Evolutionary conservation across 2,113 vertebrate genomes (phyloP).

Genomic region (Anser cygnoides): DNA sequence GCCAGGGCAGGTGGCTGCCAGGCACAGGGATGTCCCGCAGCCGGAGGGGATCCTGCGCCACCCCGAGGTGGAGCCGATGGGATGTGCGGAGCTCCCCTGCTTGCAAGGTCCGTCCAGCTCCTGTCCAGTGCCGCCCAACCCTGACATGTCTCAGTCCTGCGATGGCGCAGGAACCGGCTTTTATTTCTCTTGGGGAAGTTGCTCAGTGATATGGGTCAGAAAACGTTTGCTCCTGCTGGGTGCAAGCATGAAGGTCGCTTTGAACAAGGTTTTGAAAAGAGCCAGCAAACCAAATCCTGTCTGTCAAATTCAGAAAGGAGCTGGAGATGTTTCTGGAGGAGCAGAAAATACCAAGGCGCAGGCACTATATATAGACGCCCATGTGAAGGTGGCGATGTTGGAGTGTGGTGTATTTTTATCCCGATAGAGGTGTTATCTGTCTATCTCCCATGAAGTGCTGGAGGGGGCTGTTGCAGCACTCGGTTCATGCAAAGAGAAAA

Average conservation of each 20-base stretch:
- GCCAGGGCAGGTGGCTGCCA: background rate
- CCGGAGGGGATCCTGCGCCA: rapidly evolving
- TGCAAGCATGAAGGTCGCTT: background rate
- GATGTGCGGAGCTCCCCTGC: rapidly evolving
- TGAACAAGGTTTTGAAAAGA: background rate
- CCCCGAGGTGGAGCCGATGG: background rate
- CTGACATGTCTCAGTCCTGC: background rate
- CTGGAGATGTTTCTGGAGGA: slow-evolving; percentile 43
- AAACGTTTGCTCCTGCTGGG: too few species aligned
- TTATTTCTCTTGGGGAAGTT: rapidly evolving
- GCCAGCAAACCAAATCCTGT: slow-evolving; percentile 14
- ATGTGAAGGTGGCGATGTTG: slow-evolving; percentile 67
- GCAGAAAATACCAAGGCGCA: slow-evolving; percentile 52
- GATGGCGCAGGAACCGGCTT: background rate
- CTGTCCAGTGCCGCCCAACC: too few species aligned
- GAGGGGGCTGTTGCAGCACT: slow-evolving; percentile 33
- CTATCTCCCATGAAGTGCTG: slow-evolving; percentile 59
- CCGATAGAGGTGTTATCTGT: slow-evolving; percentile 59
- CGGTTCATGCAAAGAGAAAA: background rate
- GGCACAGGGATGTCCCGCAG: rapidly evolving
- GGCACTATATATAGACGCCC: slow-evolving; percentile 55
- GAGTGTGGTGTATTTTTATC: slow-evolving; percentile 69
- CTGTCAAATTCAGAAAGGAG: slow-evolving; percentile 44
- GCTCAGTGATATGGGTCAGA: too few species aligned
- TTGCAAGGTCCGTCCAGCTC: background rate